Conservation (phyloP, 1,140 invertebrate genomes). For the Leptestheria dahalacensis region DNA sequence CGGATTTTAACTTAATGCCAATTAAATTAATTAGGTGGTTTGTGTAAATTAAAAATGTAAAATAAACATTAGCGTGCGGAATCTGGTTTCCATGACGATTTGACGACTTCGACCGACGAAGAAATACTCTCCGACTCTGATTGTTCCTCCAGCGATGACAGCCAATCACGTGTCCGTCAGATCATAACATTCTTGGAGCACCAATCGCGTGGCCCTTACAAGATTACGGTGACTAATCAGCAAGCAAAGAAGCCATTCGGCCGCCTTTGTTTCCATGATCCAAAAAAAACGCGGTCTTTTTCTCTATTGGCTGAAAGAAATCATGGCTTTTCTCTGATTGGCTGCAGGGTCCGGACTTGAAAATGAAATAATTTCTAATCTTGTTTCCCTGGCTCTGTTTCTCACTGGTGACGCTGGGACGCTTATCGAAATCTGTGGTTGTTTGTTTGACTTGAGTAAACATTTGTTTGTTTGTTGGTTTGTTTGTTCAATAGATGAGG, state of each 20-base stretch:
- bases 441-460: too few relatives aligned
- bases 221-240: constrained; percentile 18
- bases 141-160: not conserved
- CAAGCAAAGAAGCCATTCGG: too few relatives aligned
- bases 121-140: constrained; percentile 2
- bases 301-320: not conserved
- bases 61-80: constrained; percentile 10
- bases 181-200: constrained; percentile 13
- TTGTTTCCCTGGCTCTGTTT: too few relatives aligned
- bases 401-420: too few relatives aligned
- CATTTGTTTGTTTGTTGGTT: too few relatives aligned
- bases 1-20: too few relatives aligned
- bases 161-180: constrained; percentile 5
- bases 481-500: constrained; percentile 1
- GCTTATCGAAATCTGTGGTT: too few relatives aligned
- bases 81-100: constrained; percentile 12
- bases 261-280: too few relatives aligned
- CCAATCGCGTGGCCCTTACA: constrained; percentile 8
- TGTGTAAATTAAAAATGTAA: not conserved
- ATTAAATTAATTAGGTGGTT: too few relatives aligned
- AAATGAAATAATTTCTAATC: too few relatives aligned
- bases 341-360: too few relatives aligned
- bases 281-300: too few relatives aligned
- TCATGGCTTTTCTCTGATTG: not conserved
- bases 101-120: constrained; percentile 14